phyloP scores from a whole-genome alignment of 37 sponge, comb jelly and placozoan genomes.

The Halichondria panicea region DNA sequence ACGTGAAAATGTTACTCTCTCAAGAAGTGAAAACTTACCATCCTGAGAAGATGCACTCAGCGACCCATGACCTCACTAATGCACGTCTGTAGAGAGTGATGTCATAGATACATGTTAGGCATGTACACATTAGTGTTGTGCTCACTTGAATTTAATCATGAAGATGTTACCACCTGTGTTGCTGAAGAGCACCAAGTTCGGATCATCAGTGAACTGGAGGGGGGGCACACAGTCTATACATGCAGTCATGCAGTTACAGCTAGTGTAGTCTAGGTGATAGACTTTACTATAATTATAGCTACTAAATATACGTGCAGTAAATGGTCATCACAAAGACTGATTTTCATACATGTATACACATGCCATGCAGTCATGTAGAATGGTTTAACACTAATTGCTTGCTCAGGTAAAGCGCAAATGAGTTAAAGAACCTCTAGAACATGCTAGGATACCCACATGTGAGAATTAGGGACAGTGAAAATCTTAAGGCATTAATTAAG shows the following conservation, averaged over 20 bases:
- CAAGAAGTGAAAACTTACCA: constrained; percentile 52
- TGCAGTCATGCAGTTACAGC: background rate
- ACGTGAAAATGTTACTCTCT: background rate
- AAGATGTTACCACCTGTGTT: constrained; percentile 71
- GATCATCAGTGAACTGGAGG: constrained; percentile 78
- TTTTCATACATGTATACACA: too few relatives aligned
- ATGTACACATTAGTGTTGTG: background rate
- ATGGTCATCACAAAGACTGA: too few relatives aligned
- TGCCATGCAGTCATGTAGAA: too few relatives aligned
- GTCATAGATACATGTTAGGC: background rate
- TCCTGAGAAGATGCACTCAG: constrained; percentile 84
- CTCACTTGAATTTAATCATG: constrained; percentile 52
- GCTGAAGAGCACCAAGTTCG: constrained; percentile 53
- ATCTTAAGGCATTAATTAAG: too few relatives aligned
- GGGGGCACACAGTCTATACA: background rate
- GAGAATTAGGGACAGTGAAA: too few relatives aligned
- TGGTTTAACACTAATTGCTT: too few relatives aligned
- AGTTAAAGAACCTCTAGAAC: too few relatives aligned
- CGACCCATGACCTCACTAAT: constrained; percentile 35
- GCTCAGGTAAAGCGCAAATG: too few relatives aligned
- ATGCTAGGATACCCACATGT: too few relatives aligned
- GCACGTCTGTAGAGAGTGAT: constrained; percentile 17
- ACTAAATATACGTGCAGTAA: too few relatives aligned
- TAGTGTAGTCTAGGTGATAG: too few relatives aligned
- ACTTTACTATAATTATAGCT: too few relatives aligned